Base-by-base conservation (phyloP, 2,113 vertebrate genomes). In the Ia io region DNA sequence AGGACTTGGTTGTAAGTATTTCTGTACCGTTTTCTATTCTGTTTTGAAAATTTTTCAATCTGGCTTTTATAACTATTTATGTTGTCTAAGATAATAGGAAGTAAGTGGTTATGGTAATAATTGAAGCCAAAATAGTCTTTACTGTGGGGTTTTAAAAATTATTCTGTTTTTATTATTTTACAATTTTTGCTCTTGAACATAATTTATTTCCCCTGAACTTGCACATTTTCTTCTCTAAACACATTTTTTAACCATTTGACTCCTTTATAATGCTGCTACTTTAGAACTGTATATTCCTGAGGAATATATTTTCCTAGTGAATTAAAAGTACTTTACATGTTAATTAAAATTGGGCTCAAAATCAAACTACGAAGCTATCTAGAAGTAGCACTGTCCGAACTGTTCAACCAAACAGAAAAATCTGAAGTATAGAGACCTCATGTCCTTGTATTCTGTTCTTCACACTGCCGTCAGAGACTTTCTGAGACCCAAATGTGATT, bases 11-110 rank as follows among this genome's bases (percentile, higher is more conserved):
- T 96, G 71, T 70, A 88, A 96, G 37, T 25, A 94, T 56, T 59
- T 88, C 63, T 90, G 51, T 84, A 88, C 47, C 85, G 35, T 86
- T 94, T 94, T 69, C 65, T 80, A 89, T 94, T 47, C 18, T 65
- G 63, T 89, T 89, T 83, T 95, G 47, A 90, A 96, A 89, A 53
- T 2, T 91, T 91, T 95, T 88, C 83, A 67, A 37, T 28, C 61
- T 93, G n/a, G 71, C 12, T 90, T 96, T 61, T 87, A n/a, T 6
- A 91, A 51, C 61, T 84, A 12, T 90, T 96, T 91, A 22, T 90
- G 51, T 93, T 86, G 44, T 93, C 59, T 92, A 32, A 84, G 65
- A 76, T 71, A 13, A 82, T 88, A 92, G 30, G 63, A 93, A 80
- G 47, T 95, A 90, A 89, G 47, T 88, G 56, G 40, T 77, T 95